Conservation (phyloP, 2,113 vertebrate genomes). For the Calypte anna region DNA sequence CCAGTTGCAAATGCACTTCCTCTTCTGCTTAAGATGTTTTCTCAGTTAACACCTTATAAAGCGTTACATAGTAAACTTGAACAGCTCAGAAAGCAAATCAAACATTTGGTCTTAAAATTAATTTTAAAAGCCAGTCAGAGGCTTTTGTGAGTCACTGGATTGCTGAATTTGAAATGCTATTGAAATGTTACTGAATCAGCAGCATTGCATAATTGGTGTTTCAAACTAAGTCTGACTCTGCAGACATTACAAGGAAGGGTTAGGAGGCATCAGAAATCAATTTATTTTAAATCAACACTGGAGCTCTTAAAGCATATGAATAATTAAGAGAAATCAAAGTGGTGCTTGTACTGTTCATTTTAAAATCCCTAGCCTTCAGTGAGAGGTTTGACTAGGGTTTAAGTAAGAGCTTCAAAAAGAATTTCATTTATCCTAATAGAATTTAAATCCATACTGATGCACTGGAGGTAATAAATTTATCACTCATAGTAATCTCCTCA, state of each 20-base stretch:
- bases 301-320: neutral
- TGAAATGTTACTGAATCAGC: neutral
- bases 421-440: neutral
- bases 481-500: neutral
- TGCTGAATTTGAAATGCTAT: neutral
- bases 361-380: neutral
- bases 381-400: neutral
- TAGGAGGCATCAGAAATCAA: neutral
- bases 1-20: neutral
- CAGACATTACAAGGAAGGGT: neutral
- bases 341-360: neutral
- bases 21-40: neutral
- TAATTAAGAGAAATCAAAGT: neutral
- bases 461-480: neutral
- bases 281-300: neutral
- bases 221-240: neutral
- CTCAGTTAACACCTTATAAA: neutral
- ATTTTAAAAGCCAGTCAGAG: neutral
- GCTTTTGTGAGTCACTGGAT: neutral
- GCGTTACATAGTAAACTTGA: neutral
- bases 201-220: neutral
- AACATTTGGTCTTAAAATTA: neutral
- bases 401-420: neutral
- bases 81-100: neutral
- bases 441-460: neutral